A percentile compares a stretch with the other conserved stretches of the same genome.
Conservation (phyloP, 2,113 vertebrate species). For the Crotalus viridis region DNA sequence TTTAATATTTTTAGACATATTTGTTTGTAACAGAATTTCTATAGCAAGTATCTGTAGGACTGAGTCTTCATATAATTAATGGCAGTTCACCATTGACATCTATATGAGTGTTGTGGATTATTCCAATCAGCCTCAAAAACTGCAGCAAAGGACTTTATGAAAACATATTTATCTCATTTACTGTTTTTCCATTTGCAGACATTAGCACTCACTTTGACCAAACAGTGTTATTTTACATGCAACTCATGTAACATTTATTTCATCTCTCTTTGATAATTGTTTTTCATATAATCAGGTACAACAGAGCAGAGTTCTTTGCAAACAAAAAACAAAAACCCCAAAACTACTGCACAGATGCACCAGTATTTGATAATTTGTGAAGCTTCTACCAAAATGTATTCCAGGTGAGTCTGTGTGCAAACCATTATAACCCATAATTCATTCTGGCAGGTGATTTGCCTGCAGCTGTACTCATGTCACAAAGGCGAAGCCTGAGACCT, state of each 20-base stretch:
- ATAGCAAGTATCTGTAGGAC: background rate
- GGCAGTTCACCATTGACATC: background rate
- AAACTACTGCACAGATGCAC: background rate
- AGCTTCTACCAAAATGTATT: constrained; percentile 20
- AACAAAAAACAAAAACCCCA: background rate
- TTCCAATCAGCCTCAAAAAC: background rate
- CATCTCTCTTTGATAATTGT: background rate
- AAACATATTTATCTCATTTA: background rate
- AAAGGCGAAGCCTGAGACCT: background rate
- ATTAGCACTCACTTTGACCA: background rate
- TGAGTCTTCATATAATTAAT: background rate
- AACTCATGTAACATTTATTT: background rate
- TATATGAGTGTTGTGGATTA: background rate
- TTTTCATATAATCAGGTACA: background rate
- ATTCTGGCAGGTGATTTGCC: background rate
- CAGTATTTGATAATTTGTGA: background rate
- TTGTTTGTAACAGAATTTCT: background rate
- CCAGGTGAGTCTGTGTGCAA: background rate
- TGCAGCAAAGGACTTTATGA: background rate
- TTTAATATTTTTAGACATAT: background rate
- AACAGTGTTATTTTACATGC: background rate
- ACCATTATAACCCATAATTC: background rate
- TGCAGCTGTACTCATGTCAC: constrained; percentile 25
- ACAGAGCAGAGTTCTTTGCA: constrained; percentile 8
- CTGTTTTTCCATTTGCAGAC: background rate